These are phyloP conservation scores for Forbesichthys papilliferus DNA, from an alignment of 2,113 vertebrate genomes.

Conservation along the genomic window DNA sequence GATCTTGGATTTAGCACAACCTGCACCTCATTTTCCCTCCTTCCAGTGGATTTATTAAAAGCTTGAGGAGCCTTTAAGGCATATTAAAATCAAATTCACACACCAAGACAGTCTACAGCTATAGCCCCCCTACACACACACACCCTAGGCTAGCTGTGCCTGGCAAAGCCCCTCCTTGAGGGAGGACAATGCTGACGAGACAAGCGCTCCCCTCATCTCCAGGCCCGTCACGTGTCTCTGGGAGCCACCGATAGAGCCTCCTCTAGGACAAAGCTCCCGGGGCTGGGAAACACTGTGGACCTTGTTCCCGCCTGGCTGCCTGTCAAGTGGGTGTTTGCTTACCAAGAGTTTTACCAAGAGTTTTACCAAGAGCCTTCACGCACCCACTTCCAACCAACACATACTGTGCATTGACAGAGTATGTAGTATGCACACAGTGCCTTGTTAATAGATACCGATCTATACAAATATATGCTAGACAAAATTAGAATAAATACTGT, in stretches of 20 bases:
- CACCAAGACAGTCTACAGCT: neutral
- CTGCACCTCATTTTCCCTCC: no score
- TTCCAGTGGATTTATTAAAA: no score
- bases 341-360: conserved; percentile 58
- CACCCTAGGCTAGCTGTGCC: neutral
- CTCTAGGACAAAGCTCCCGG: conserved; percentile 65
- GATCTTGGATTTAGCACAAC: no score
- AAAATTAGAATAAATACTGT: no score
- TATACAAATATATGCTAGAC: no score
- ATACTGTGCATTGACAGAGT: neutral
- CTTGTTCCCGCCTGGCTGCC: conserved; percentile 64
- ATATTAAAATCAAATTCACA: no score
- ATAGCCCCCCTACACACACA: neutral
- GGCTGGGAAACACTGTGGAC: conserved; percentile 63
- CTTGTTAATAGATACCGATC: no score
- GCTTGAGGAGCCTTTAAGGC: no score
- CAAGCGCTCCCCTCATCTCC: conserved; percentile 59
- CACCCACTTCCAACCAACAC: conserved; percentile 12
- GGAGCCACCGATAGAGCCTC: conserved; percentile 54
- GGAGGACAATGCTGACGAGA: conserved; percentile 37
- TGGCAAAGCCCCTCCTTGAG: neutral
- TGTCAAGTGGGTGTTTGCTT: conserved; percentile 73
- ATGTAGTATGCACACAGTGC: neutral
- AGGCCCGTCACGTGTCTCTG: conserved; percentile 64
- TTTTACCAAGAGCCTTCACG: conserved; percentile 36